Evolutionary conservation across 2,113 vertebrate species (phyloP), one percentile per base, ranked within the genome.

Genomic region (Nerophis ophidion): DNA sequence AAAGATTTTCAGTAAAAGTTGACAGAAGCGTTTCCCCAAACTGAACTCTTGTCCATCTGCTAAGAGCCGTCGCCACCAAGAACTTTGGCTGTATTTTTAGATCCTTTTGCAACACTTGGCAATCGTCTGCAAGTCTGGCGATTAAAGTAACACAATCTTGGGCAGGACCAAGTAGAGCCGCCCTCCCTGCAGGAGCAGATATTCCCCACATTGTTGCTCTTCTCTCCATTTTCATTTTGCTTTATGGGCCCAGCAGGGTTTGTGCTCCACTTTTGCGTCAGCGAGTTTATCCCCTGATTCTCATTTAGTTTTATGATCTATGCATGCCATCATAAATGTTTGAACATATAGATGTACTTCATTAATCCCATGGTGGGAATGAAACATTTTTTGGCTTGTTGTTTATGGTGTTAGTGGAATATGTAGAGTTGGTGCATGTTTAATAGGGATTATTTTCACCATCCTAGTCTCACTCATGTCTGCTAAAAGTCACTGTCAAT

Each of bases 361-460:
- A 56, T 19, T 12, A 56, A 16, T 42, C 36, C n/a, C 54, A 16
- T 16, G 15, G 16, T 34, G 14, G 52, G 2, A 14, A 55, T 54
- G 7, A 55, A 38, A 10, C 4, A 3, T 14, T 36, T 26, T 19
- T 33, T 10, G 2, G 2, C 56, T 54, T 63, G 17, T 47, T 63
- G 26, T 26, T 26, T 26, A 68, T 57, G 64, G 70, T 72, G 78
- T 70, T 52, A 63, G 54, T 68, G 71, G n/a, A 56, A 42, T 56
- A 40, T n/a, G 2, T 38, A 12, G 35, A n/a, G 7, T 38, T 6
- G 34, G 50, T 71, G 50, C 68, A 68, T 45, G 19, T 48, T 79
- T 75, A 65, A 81, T 62, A 45, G 60, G 71, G 38, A 65, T 74
- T 88, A 81, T 82, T 85, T 86, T 78, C 81, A 77, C 26, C 53